phyloP scores from a whole-genome alignment of 30 jellyfish, hydroid and myxozoan species.

The Aurelia aurita region DNA sequence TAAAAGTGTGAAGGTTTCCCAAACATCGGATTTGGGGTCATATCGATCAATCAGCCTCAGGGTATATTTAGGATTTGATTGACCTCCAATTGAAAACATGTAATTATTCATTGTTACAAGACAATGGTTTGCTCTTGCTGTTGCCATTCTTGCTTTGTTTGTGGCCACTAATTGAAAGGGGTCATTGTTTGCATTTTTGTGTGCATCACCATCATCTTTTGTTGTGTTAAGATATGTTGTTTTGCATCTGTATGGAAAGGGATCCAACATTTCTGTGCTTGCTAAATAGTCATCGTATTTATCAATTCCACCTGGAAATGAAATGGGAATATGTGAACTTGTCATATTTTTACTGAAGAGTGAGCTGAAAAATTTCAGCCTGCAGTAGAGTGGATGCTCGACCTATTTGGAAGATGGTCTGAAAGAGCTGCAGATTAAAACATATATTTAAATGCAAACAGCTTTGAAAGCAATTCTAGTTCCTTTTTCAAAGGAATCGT shows the following conservation, averaged over 20 bases:
- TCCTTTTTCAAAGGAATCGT: too few species aligned
- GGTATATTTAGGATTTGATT: slow-evolving; percentile 69
- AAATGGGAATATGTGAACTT: not conserved
- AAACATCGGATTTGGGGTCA: slow-evolving; percentile 57
- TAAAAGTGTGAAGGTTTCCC: slow-evolving; percentile 69
- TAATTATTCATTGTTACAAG: slow-evolving; percentile 37
- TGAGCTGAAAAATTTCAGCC: too few species aligned
- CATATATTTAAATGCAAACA: too few species aligned
- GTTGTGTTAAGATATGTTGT: not conserved
- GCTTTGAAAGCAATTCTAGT: too few species aligned
- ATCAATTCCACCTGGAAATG: slow-evolving; percentile 66
- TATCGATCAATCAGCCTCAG: slow-evolving; percentile 66
- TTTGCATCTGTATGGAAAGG: slow-evolving; percentile 59
- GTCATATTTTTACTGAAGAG: too few species aligned
- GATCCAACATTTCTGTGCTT: slow-evolving; percentile 69
- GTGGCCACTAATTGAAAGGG: slow-evolving; percentile 17
- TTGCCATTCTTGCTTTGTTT: slow-evolving; percentile 70
- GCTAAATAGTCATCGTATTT: slow-evolving; percentile 59
- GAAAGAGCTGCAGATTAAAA: too few species aligned
- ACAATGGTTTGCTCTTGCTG: slow-evolving; percentile 63
- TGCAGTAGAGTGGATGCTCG: too few species aligned
- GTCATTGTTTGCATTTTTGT: not conserved
- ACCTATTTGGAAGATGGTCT: too few species aligned
- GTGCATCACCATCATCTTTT: not conserved
- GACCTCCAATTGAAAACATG: slow-evolving; percentile 65